Evolutionary conservation across 2,113 vertebrate species (phyloP).

Genomic region (Circaetus cinerascens): DNA sequence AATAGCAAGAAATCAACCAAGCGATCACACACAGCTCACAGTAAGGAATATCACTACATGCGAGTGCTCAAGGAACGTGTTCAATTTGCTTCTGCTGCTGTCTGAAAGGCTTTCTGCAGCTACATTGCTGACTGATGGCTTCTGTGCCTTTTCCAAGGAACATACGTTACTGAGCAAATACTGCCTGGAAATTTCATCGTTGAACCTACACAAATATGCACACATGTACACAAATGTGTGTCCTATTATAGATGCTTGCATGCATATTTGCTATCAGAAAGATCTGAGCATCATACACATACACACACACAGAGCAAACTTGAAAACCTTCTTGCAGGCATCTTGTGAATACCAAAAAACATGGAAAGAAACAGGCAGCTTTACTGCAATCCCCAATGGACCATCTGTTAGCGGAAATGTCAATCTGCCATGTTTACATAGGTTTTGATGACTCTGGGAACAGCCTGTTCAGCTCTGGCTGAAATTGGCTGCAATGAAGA

Average conservation of each 20-base stretch:
- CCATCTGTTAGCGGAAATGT: slow-evolving; percentile 65
- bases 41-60: neutral
- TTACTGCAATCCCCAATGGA: slow-evolving; percentile 47
- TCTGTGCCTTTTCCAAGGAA: slow-evolving; percentile 57
- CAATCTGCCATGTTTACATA: slow-evolving; percentile 70
- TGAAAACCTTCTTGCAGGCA: slow-evolving; percentile 54
- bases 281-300: slow-evolving; percentile 15
- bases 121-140: slow-evolving; percentile 35
- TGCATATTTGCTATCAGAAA: slow-evolving; percentile 42
- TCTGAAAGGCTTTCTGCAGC: slow-evolving; percentile 45
- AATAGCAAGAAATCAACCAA: slow-evolving; percentile 10
- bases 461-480: slow-evolving; percentile 63
- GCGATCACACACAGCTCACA: neutral
- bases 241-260: slow-evolving; percentile 12
- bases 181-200: slow-evolving; percentile 1
- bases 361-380: slow-evolving; percentile 53
- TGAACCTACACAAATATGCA: slow-evolving; percentile 39
- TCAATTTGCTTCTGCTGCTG: slow-evolving; percentile 28
- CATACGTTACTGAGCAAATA: slow-evolving; percentile 62
- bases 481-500: slow-evolving; percentile 64
- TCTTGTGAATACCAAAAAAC: slow-evolving; percentile 60
- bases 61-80: neutral
- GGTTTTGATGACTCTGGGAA: slow-evolving; percentile 70
- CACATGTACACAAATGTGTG: slow-evolving; percentile 5
- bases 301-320: slow-evolving; percentile 24